Conservation (phyloP, 1,140 invertebrate species). For the Archegozetes longisetosus region DNA sequence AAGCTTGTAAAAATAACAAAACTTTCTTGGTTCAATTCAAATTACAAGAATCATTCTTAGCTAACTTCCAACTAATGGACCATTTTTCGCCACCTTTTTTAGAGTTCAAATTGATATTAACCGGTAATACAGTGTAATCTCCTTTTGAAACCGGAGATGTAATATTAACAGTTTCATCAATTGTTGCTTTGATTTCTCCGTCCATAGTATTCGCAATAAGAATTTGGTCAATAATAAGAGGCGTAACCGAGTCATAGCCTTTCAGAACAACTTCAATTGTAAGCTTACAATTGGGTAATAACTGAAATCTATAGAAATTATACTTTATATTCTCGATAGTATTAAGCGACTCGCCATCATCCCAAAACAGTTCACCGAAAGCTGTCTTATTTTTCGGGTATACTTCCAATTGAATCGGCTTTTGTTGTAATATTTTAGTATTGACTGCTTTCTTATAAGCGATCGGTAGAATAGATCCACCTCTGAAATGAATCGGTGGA, state of each 20-base stretch:
- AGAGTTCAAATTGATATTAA: background rate
- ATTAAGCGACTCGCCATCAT: background rate
- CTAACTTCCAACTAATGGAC: background rate
- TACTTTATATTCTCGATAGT: background rate
- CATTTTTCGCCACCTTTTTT: background rate
- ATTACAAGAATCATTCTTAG: background rate
- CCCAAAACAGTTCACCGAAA: background rate
- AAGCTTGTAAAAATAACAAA: no score
- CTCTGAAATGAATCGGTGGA: background rate
- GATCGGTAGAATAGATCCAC: conserved; percentile 2
- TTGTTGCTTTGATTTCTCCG: background rate
- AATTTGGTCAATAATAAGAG: background rate
- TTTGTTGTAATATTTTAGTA: conserved; percentile 3
- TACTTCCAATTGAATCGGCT: conserved; percentile 40
- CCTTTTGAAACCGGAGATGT: background rate
- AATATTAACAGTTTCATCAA: background rate
- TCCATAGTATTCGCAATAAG: background rate
- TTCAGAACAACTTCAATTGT: background rate
- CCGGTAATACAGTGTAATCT: background rate
- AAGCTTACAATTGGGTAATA: background rate
- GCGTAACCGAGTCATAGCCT: background rate
- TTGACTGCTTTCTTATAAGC: background rate
- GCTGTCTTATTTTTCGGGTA: conserved; percentile 28
- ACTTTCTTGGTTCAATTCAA: no score
- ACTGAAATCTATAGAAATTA: background rate